phyloP scores from a whole-genome alignment of 1,140 invertebrate species.

The Neodiprion fabricii region DNA sequence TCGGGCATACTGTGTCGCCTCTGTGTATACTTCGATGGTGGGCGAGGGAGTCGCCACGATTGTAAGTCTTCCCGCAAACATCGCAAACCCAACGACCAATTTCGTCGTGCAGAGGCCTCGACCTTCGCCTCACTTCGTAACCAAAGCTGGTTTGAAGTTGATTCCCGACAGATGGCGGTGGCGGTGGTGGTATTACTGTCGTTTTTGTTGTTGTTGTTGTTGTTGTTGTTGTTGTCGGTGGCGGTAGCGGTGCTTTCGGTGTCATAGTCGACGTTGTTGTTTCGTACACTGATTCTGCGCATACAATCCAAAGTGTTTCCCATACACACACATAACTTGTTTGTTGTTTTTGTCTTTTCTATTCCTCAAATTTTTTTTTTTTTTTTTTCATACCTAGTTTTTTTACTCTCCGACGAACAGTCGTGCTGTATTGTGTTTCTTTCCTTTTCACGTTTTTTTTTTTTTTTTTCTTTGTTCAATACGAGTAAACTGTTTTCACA shows the following conservation, averaged over 20 bases:
- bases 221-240: background rate
- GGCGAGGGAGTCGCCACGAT: constrained; percentile 59
- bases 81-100: constrained; percentile 60
- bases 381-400: constrained; percentile 18
- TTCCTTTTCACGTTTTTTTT: constrained; percentile 8
- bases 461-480: constrained; percentile 26
- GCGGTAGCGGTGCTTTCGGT: constrained; percentile 35
- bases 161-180: constrained; percentile 5
- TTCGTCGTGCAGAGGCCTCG: constrained; percentile 51
- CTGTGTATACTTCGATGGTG: constrained; percentile 64
- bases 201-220: constrained; percentile 1
- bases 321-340: constrained; percentile 44
- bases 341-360: constrained; percentile 26
- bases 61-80: constrained; percentile 61
- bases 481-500: background rate
- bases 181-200: constrained; percentile 17
- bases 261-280: constrained; percentile 39
- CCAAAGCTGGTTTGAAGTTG: constrained; percentile 25
- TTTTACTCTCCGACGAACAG: constrained; percentile 21
- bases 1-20: constrained; percentile 61
- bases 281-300: constrained; percentile 57
- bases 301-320: constrained; percentile 62
- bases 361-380: constrained; percentile 31
- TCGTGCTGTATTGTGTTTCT: constrained; percentile 16
- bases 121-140: constrained; percentile 43